phyloP scores from a whole-genome alignment of 2,113 vertebrate genomes.

The Oncorhynchus nerka region DNA sequence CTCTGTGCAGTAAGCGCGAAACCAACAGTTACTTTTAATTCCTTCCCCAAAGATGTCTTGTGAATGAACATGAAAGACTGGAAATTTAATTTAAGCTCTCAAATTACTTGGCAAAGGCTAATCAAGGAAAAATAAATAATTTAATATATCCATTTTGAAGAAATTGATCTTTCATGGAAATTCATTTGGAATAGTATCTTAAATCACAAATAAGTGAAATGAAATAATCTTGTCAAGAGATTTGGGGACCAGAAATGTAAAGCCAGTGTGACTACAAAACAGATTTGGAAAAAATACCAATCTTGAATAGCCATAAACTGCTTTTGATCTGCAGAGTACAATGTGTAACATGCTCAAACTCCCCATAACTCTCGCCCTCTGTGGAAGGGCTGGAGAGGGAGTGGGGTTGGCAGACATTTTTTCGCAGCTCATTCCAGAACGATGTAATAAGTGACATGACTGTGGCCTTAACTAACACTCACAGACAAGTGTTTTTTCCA shows the following conservation, averaged over 20 bases:
- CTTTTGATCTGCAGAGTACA: constrained; percentile 34
- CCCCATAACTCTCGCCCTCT: constrained; percentile 40
- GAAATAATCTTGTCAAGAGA: neutral
- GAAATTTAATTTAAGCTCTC: constrained; percentile 18
- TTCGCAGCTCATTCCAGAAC: constrained; percentile 65
- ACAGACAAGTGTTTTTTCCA: constrained; percentile 24
- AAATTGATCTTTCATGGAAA: neutral
- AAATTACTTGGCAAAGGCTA: constrained; percentile 15
- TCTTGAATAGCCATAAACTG: constrained; percentile 14
- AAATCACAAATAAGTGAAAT: neutral
- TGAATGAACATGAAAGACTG: constrained; percentile 28
- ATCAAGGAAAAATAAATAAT: neutral
- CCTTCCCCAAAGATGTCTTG: constrained; percentile 45
- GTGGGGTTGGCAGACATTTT: constrained; percentile 52
- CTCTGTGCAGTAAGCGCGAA: constrained; percentile 2
- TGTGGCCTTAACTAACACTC: constrained; percentile 33
- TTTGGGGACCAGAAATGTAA: constrained; percentile 3
- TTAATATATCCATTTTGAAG: neutral
- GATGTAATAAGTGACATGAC: constrained; percentile 58
- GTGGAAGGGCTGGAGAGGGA: constrained; percentile 29
- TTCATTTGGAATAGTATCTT: neutral
- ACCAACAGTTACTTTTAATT: constrained; percentile 29
- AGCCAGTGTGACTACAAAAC: neutral
- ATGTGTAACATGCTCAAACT: constrained; percentile 41
- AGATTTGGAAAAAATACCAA: neutral